Base-by-base conservation (phyloP, 2,888 invertebrate species). In the Camptogramma bilineatum region DNA sequence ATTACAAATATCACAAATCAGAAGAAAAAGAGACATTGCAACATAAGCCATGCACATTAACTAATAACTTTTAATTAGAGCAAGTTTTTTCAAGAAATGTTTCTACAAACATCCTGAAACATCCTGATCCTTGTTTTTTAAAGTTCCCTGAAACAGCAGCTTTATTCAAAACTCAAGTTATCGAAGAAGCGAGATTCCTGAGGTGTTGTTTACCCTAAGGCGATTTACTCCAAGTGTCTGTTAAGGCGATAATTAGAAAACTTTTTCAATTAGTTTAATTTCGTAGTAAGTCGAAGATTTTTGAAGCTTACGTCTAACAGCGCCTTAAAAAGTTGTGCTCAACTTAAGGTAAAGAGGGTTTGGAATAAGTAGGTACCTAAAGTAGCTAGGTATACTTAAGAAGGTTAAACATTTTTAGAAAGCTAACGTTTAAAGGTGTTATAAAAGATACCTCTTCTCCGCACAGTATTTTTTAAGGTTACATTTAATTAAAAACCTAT, bases 201-300 rank as follows among this genome's bases (percentile, higher is more conserved):
- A 90, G 91, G 91, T 91, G 90, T 89, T 91, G 90, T 91, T 91
- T 91, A 88, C 88, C 89, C 87, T 87, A 86, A 90, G 90, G 90
- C 90, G 91, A 92, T 92, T 91, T 91, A 86, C 89, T 88, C 85
- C 79, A 89, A 92, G 90, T 91, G 90, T 88, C 89, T 87, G 90
- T 84, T 90, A 89, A 92, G 91, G 85, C 88, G 91, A 91, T 92
- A 92, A 92, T 92, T 92, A 92, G 90, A 90, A 92, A 92, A 92
- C 81, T 92, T 92, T 92, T 92, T 92, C 91, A 91, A 92, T 92
- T 92, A 92, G 88, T 91, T 89, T 87, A 90, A 91, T 91, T 91
- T 90, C 82, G 84, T 85, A 86, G 85, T 90, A 87, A 89, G 87
- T 86, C 70, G 78, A 82, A 86, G 86, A 88, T 90, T 90, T 91